These are phyloP conservation scores for Alviniconcha strummeri DNA, from an alignment of 2,888 invertebrate species.

Conservation along the genomic window DNA sequence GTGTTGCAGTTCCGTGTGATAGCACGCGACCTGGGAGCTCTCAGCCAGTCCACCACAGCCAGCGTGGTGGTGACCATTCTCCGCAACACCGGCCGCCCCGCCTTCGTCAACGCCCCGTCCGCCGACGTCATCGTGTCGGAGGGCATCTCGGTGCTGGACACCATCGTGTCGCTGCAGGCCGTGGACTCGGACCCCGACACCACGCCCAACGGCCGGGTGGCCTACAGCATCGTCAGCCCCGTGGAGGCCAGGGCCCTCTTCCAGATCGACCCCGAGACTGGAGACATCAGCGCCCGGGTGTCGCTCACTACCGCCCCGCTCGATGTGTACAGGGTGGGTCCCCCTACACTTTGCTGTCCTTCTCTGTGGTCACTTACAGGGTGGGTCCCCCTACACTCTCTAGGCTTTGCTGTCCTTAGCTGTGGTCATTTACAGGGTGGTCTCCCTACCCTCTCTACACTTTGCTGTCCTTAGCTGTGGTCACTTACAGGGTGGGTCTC, in stretches of 20 bases:
- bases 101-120: constrained; percentile 42
- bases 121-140: constrained; percentile 53
- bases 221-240: constrained; percentile 53
- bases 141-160: constrained; percentile 46
- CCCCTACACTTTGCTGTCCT: no score
- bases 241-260: constrained; percentile 81
- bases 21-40: constrained; percentile 59
- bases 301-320: constrained; percentile 52
- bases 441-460: no score
- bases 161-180: constrained; percentile 41
- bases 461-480: no score
- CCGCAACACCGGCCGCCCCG: constrained; percentile 58
- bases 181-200: constrained; percentile 32
- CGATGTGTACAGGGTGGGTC: constrained; percentile 51
- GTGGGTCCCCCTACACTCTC: background rate
- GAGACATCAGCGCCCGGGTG: constrained; percentile 75
- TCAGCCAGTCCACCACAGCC: constrained; percentile 49
- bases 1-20: constrained; percentile 55
- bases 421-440: no score
- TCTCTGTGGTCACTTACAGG: no score
- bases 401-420: no score
- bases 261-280: constrained; percentile 86
- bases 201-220: constrained; percentile 55
- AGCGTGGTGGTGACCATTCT: constrained; percentile 58
- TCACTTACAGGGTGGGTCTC: no score